Evolutionary conservation across 2,888 invertebrate genomes (phyloP).

Genomic region (Caenorhabditis sinica): DNA sequence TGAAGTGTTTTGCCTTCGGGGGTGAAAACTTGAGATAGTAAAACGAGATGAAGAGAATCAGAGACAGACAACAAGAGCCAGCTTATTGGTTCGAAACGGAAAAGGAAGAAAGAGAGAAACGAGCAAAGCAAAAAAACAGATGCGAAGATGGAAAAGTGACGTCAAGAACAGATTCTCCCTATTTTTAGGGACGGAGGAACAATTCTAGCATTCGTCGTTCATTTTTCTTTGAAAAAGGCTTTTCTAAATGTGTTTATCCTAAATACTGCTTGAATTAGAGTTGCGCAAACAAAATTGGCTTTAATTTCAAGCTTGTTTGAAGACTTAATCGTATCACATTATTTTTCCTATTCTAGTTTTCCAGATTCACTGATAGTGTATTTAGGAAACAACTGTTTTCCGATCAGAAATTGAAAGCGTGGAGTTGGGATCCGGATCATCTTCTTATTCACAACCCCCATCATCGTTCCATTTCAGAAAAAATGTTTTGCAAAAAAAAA

Average conservation of each 20-base stretch:
- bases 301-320: too few relatives aligned
- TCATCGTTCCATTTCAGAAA: slow-evolving; percentile 1
- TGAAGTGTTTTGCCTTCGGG: slow-evolving; percentile 37
- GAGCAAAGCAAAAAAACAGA: slow-evolving; percentile 24
- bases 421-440: neutral
- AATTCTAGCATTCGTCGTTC: neutral
- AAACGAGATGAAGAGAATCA: slow-evolving; percentile 40
- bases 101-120: slow-evolving; percentile 16
- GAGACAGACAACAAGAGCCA: slow-evolving; percentile 41
- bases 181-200: slow-evolving; percentile 9
- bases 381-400: neutral
- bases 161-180: slow-evolving; percentile 26
- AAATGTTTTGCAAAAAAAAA: neutral
- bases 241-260: neutral
- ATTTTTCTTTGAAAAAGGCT: neutral
- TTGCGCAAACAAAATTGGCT: too few relatives aligned
- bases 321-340: neutral
- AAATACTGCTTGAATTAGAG: neutral
- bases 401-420: neutral
- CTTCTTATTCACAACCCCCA: neutral
- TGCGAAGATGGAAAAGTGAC: slow-evolving; percentile 22
- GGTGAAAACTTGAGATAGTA: slow-evolving; percentile 35
- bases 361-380: neutral
- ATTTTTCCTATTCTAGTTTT: neutral
- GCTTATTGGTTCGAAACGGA: slow-evolving; percentile 46